phyloP scores from a whole-genome alignment of 2,888 invertebrate genomes.

The Spisula subtruncata region DNA sequence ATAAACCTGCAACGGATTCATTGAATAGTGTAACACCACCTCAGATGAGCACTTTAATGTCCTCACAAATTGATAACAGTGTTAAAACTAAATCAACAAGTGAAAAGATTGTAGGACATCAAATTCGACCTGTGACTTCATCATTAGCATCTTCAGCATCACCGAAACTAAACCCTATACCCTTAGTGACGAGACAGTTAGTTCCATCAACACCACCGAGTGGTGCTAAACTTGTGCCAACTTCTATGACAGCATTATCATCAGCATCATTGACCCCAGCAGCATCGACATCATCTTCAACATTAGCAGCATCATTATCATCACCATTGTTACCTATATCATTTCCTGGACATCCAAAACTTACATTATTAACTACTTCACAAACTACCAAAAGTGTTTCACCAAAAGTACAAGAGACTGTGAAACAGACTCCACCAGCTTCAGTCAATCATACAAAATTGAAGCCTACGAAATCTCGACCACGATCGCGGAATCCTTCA shows the following conservation, averaged over 20 bases:
- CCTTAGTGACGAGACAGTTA: constrained; percentile 49
- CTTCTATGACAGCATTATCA: constrained; percentile 51
- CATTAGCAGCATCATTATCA: constrained; percentile 52
- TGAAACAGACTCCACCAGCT: constrained; percentile 37
- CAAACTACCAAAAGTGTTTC: constrained; percentile 44
- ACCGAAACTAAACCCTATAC: neutral
- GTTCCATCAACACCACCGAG: constrained; percentile 35
- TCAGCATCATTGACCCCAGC: constrained; percentile 42
- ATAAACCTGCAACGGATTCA: constrained; percentile 42
- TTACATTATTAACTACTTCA: constrained; percentile 44
- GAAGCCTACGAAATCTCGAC: constrained; percentile 41
- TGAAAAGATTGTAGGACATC: constrained; percentile 36
- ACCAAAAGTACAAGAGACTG: constrained; percentile 37
- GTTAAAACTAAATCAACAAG: neutral
- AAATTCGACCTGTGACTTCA: constrained; percentile 36
- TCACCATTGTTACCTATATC: constrained; percentile 38
- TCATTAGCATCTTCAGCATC: constrained; percentile 27
- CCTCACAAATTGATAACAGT: constrained; percentile 14
- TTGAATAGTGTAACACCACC: constrained; percentile 22
- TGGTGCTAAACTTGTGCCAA: constrained; percentile 55
- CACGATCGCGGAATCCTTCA: constrained; percentile 56
- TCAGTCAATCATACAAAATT: constrained; percentile 34
- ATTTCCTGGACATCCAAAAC: constrained; percentile 45
- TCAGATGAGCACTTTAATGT: neutral
- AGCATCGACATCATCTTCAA: constrained; percentile 49